phyloP scores from a whole-genome alignment of 2,113 vertebrate species.

The Micronycteris hirsuta region DNA sequence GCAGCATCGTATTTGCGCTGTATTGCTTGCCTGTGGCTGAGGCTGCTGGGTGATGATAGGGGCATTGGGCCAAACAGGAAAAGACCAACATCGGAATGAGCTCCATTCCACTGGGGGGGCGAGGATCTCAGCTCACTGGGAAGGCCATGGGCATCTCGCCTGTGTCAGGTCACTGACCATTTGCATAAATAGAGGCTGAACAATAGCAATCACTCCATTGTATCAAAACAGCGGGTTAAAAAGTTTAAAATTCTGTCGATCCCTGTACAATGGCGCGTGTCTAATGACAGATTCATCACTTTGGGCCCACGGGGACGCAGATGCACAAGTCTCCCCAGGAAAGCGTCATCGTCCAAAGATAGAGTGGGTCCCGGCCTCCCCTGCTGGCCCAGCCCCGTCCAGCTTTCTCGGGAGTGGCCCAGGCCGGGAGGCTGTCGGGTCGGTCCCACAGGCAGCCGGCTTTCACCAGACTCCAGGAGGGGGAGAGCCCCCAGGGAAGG shows the following conservation, averaged over 20 bases:
- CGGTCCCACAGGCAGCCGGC: too few relatives aligned
- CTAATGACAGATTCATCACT: neutral
- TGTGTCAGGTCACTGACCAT: neutral
- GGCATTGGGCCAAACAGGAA: neutral
- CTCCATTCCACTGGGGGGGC: accelerated
- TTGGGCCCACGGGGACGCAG: neutral
- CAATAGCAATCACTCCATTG: neutral
- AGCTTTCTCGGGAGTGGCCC: too few relatives aligned
- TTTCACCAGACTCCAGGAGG: too few relatives aligned
- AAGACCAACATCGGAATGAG: neutral
- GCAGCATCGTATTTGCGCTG: accelerated
- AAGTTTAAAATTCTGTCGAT: neutral
- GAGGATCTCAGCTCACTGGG: too few relatives aligned
- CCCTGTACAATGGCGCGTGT: neutral
- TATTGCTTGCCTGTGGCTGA: neutral
- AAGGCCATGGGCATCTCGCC: neutral
- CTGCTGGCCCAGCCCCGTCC: too few relatives aligned
- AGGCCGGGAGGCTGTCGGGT: too few relatives aligned
- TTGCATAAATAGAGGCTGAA: neutral
- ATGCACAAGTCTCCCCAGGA: neutral
- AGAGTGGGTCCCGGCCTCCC: neutral
- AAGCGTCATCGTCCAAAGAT: neutral
- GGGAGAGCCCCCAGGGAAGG: too few relatives aligned
- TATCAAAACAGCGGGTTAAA: neutral
- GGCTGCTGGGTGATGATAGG: neutral